Evolutionary conservation across 2,113 vertebrate species (phyloP).

Genomic region (Chloebia gouldiae): DNA sequence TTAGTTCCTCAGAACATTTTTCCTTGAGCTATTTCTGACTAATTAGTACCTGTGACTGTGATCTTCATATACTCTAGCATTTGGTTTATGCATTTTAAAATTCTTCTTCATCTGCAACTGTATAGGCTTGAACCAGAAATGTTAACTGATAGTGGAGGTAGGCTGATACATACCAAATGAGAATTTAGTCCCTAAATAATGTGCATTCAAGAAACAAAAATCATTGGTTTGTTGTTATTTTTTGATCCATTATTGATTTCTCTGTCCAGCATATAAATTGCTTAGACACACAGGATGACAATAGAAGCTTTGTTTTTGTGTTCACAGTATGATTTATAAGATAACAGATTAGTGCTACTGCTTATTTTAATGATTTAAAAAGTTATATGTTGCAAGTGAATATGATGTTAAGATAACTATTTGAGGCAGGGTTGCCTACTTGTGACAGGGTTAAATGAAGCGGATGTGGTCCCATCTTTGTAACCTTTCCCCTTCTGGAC

Average conservation of each 20-base stretch:
- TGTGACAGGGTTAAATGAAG: not conserved
- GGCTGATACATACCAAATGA: not conserved
- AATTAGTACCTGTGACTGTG: not conserved
- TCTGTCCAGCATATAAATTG: accelerated
- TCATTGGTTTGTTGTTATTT: not conserved
- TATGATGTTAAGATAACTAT: not conserved
- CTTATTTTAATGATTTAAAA: not conserved
- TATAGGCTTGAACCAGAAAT: not conserved
- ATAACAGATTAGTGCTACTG: not conserved
- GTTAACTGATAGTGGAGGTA: not conserved
- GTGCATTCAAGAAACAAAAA: not conserved
- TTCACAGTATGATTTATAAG: not conserved
- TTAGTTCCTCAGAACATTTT: not conserved
- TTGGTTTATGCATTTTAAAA: not conserved
- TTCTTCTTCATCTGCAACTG: not conserved
- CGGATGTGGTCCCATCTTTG: not conserved
- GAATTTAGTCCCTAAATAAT: not conserved
- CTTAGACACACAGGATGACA: not conserved
- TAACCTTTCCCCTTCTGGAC: not conserved
- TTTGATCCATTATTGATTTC: not conserved
- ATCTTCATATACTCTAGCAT: not conserved
- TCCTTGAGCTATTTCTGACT: not conserved
- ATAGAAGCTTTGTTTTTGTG: not conserved
- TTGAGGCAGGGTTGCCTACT: not conserved
- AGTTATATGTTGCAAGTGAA: not conserved